phyloP scores from a whole-genome alignment of 2,888 invertebrate species.

The Rotaria macrura region DNA sequence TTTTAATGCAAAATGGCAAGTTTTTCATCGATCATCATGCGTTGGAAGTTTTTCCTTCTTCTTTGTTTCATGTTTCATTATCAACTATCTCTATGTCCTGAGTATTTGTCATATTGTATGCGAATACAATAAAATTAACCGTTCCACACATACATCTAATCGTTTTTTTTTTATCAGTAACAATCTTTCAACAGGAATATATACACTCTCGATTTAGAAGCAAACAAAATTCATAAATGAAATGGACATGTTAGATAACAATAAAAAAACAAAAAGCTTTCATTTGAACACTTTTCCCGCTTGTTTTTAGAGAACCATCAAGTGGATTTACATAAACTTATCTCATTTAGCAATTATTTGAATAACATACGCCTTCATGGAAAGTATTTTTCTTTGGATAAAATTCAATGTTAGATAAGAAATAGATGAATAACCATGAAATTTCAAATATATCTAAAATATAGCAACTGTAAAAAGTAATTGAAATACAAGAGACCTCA shows the following conservation, averaged over 20 bases:
- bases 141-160: neutral
- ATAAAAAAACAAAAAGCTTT: neutral
- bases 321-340: neutral
- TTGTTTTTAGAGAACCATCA: neutral
- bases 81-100: neutral
- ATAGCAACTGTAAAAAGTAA: neutral
- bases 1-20: neutral
- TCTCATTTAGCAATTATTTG: neutral
- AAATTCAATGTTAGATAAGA: neutral
- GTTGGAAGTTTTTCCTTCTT: neutral
- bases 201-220: neutral
- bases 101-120: neutral
- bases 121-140: neutral
- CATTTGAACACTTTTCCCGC: neutral
- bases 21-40: neutral
- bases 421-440: neutral
- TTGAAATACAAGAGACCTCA: neutral
- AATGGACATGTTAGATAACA: too few species aligned
- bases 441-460: neutral
- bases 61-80: neutral
- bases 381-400: neutral
- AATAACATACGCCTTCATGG: neutral
- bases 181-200: neutral
- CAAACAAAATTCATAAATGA: too few species aligned
- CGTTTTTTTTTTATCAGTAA: neutral